These are phyloP conservation scores for Mayetiola destructor DNA, from an alignment of 2,888 invertebrate genomes.

Conservation along the genomic window DNA sequence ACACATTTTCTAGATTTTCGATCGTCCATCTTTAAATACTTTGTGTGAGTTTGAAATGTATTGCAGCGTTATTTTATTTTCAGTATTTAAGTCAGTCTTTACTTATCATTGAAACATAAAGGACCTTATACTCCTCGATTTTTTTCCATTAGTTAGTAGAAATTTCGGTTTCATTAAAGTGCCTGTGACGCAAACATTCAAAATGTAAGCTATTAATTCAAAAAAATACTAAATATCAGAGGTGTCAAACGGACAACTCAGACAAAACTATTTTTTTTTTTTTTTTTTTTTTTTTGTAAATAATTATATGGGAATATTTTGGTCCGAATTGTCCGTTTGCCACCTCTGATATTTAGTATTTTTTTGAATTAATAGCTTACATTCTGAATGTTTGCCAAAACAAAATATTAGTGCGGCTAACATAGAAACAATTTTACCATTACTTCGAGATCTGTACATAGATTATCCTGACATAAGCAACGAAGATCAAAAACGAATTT, in stretches of 20 bases:
- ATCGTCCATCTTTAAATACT: background rate
- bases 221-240: background rate
- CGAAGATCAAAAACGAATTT: background rate
- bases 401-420: conserved; percentile 8
- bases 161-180: conserved; percentile 3
- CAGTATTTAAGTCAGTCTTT: background rate
- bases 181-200: conserved; percentile 4
- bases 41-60: background rate
- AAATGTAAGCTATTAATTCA: conserved; percentile 2
- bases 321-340: background rate
- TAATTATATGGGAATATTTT: background rate
- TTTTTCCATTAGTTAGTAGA: conserved; percentile 3
- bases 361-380: conserved; percentile 1
- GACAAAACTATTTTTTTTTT: background rate
- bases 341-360: background rate
- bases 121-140: background rate
- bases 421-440: conserved; percentile 1
- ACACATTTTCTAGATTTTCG: background rate
- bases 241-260: background rate
- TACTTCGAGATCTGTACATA: background rate
- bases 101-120: conserved; percentile 10
- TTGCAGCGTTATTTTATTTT: conserved; percentile 1
- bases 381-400: conserved; percentile 8
- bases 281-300: conserved; percentile 1
- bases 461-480: background rate